Evolutionary conservation across 2,888 invertebrate genomes (phyloP), one percentile per base, ranked within the genome.

Genomic region (Hemithea aestivaria): DNA sequence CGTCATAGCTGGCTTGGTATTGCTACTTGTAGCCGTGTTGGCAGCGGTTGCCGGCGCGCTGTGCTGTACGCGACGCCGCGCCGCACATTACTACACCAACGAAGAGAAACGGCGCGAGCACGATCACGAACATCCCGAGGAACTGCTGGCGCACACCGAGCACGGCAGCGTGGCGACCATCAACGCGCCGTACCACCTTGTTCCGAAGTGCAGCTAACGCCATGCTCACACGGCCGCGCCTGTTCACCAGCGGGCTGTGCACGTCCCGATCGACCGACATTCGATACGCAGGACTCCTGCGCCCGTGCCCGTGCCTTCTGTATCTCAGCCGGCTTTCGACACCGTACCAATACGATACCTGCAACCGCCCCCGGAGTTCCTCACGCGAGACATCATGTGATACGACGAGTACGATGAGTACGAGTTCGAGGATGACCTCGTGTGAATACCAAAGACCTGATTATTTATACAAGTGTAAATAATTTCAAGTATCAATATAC

Each of bases 71-170:
- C 88, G 92, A 26, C 90, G 91, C 40, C 89, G 92, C 49, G 91
- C 92, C 2, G 91, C 92, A 2, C 90, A 90, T 28, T 95, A 95
- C 74, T 94, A 94, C 69, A 95, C 94, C 6, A 91, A 94, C 64
- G 94, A 94, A 72, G 94, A 93, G 66, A 91, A 91, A 49, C 66
- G 81, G 1, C 66, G 74, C 5, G 78, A 80, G 48, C 80, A 70
- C 28, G 74, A 72, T 30, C 77, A 71, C 32, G 82, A 84, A 0
- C 80, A 80, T 30, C 83, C 84, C 0, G 84, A 82, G 1, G 82
- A 83, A 45, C 55, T 79, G 36, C 54, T 81, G 7, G 66, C 67
- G 1, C 71, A 68, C 25, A 69, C 76, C 0, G 78, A 83, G 50
- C 52, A 77, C 16, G 75, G 76, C 11, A 75, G 63, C 42, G 80